A percentile compares a stretch with the other conserved stretches of the same genome.
phyloP scores from a whole-genome alignment of 2,888 invertebrate species.

The Megalurothrips usitatus region DNA sequence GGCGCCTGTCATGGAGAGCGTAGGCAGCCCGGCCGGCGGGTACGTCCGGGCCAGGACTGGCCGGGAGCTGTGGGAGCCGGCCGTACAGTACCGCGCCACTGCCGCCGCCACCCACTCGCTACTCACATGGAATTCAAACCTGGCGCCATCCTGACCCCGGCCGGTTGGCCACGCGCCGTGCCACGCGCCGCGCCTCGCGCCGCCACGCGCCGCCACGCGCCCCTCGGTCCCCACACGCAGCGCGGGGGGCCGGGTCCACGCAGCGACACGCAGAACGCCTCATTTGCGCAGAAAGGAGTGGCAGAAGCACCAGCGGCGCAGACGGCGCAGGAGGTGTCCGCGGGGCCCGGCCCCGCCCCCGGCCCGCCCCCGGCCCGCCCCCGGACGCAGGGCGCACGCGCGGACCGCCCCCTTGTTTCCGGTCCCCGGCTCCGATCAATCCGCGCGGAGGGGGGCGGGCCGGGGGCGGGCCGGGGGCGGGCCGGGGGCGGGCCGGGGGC shows the following conservation, averaged over 20 bases:
- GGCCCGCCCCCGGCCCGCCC: background rate
- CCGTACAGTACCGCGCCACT: background rate
- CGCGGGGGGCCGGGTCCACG: background rate
- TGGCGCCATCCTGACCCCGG: too few species aligned
- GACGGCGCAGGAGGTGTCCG: background rate
- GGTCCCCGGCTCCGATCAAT: background rate
- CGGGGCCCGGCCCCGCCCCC: background rate
- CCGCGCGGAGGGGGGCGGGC: background rate
- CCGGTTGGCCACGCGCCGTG: too few species aligned
- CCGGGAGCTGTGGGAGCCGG: too few species aligned
- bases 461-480: too few species aligned
- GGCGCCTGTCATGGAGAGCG: conserved; percentile 11
- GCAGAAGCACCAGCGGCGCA: background rate
- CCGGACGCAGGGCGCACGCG: too few species aligned
- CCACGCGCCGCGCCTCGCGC: too few species aligned
- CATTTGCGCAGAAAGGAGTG: conserved; percentile 5
- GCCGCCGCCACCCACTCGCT: background rate
- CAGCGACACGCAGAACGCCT: conserved; percentile 2
- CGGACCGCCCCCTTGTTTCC: background rate
- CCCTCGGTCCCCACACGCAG: background rate
- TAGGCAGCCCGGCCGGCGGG: background rate
- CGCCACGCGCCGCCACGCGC: background rate
- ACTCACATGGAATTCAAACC: background rate
- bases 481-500: background rate
- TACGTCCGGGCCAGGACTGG: too few species aligned